Evolutionary conservation across 2,888 invertebrate genomes (phyloP), one percentile per base, ranked within the genome.

Genomic region (Diplolepis rosae): DNA sequence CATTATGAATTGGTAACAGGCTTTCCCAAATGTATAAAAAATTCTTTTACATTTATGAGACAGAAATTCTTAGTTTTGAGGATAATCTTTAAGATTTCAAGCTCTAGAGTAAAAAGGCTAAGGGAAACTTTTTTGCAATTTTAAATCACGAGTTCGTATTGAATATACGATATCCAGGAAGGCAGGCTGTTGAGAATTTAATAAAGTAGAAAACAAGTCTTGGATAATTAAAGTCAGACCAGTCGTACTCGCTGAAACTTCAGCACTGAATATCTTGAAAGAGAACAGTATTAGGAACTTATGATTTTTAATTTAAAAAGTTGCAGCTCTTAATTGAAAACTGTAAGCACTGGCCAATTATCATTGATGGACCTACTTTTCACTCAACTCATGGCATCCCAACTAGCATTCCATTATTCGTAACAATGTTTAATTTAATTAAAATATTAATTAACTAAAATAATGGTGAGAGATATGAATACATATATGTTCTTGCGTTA

Each of bases 111-210:
- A 61, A 61, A 48, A 39, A 61, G 61, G 35, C 61, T 61, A 61
- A 35, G 61, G 39, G 61, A 39, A 42, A 61, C 61, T 61, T 61
- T n/a, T 61, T 61, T 61, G 61, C 61, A 61, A 39, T 61, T 61
- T 61, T 61, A 61, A 61, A 61, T 61, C 61, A 61, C 61, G 61
- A 61, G 61, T 61, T 61, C 56, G 56, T 61, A 61, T 61, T 61
- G 61, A 61, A 39, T 61, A 61, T 39, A 61, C 61, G 39, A 61
- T 61, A 35, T 61, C 61, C 39, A 35, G 61, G 39, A 61, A 61
- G 61, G 61, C 39, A 39, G 61, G 39, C 61, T 61, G 61, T 42
- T 61, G 61, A 61, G 61, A 61, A 61, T 61, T 61, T 61, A 61
- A 61, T 61, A 61, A 61, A 61, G 61, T 39, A 61, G 61, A 61